A percentile compares a stretch with the other conserved stretches of the same genome.
Evolutionary conservation across 2,888 invertebrate species (phyloP).

Genomic region (Fragum fragum): DNA sequence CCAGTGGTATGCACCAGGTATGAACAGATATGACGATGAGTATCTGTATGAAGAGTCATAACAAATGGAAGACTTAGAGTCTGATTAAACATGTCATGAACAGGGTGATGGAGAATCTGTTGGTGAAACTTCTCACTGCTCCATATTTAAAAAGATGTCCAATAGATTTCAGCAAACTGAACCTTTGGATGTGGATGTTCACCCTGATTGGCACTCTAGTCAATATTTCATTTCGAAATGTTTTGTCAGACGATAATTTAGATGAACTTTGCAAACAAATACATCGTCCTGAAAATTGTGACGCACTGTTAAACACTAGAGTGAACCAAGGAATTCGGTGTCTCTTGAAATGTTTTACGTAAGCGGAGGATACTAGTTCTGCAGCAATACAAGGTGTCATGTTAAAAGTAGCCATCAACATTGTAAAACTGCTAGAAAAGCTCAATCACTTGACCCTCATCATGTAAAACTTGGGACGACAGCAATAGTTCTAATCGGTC

Average conservation of each 20-base stretch:
- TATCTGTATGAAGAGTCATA: neutral
- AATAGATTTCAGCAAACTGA: constrained; percentile 21
- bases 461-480: constrained; percentile 22
- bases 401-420: constrained; percentile 27
- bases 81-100: neutral
- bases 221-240: constrained; percentile 33
- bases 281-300: constrained; percentile 23
- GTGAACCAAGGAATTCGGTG: constrained; percentile 44
- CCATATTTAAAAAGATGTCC: constrained; percentile 8
- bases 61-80: neutral
- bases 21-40: neutral
- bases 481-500: constrained; percentile 31
- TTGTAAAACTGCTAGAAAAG: constrained; percentile 35
- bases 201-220: constrained; percentile 25
- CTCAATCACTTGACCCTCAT: neutral
- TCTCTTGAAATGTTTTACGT: constrained; percentile 32
- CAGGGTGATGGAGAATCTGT: neutral
- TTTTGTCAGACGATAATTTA: constrained; percentile 20
- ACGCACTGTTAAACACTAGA: constrained; percentile 15
- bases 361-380: constrained; percentile 31
- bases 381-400: constrained; percentile 15
- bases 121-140: neutral
- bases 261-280: constrained; percentile 15
- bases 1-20: neutral
- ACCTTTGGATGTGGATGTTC: neutral